Evolutionary conservation across 2,888 invertebrate genomes (phyloP), one percentile per base, ranked within the genome.

Genomic region (Megaustenia siamemsis): DNA sequence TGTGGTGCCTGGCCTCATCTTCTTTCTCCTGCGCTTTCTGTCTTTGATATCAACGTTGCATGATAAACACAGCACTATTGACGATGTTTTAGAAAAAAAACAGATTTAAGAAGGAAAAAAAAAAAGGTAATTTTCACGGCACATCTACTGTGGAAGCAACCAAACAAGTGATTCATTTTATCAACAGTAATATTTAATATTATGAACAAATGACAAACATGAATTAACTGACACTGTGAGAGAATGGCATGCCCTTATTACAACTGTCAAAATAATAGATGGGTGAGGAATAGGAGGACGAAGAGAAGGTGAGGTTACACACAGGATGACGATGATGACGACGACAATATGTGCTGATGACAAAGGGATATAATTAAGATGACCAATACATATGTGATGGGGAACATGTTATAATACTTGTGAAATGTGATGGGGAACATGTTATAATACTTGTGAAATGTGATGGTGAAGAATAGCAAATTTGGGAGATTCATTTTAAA

Each of bases 171-270:
- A 1, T 32, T 71, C 10, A 43, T 24, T 71, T 77, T 77, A 77
- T 77, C 68, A 79, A 68, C 79, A 79, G 68, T 79, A 68, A 79
- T 79, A 68, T 79, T 79, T 79, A 79, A 45, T 79, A 79, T 79
- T 66, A 79, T 79, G 68, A 79, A 79, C 79, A 79, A 45, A 79
- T 79, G 79, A 79, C 28, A 43, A 43, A 63, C 66, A 79, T 32
- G 68, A 24, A 40, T 77, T 21, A 68, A 79, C 68, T 79, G 79
- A 79, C 45, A 45, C 66, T n/a, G 45, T 79, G 79, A 79, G 79
- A 79, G 45, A 38, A 79, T 66, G 66, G 53, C 49, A 79, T 66
- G 66, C 43, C 79, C 45, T 78, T 78, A 24, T 35, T 79, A 79
- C 79, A 79, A 79, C n/a, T 79, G 32, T 40, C 66, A 79, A 77